Percentiles rank a stretch among this genome's conserved stretches.
These are phyloP conservation scores for Coremacera marginata DNA, from an alignment of 2,888 invertebrate genomes.

Conservation along the genomic window DNA sequence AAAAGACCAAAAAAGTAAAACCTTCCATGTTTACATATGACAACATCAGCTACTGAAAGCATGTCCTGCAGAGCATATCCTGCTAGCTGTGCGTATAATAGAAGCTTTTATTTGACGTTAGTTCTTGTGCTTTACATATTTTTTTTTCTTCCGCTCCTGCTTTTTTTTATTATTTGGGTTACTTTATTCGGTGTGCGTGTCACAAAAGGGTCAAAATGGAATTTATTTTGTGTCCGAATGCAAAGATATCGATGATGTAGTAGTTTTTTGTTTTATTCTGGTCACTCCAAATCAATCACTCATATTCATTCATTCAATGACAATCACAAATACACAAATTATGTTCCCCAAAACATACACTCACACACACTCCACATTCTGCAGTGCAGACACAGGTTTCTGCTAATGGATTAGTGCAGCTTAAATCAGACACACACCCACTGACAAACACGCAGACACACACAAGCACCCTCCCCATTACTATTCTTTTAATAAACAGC, in stretches of 20 bases:
- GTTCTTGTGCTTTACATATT: background rate
- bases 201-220: conserved; percentile 61
- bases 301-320: conserved; percentile 46
- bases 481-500: conserved; percentile 7
- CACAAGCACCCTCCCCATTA: background rate
- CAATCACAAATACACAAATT: conserved; percentile 23
- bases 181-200: background rate
- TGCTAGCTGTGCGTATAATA: conserved; percentile 59
- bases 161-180: background rate
- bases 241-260: background rate
- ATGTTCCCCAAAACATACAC: background rate
- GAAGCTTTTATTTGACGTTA: conserved; percentile 59
- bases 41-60: conserved; percentile 35
- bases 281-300: conserved; percentile 58
- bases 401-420: conserved; percentile 30
- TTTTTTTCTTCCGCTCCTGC: background rate
- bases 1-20: conserved; percentile 46
- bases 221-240: conserved; percentile 48
- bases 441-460: background rate
- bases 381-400: conserved; percentile 10
- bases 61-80: conserved; percentile 43
- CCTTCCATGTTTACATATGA: conserved; percentile 62
- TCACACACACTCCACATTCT: background rate
- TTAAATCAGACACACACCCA: background rate
- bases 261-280: conserved; percentile 49